Percentiles rank a stretch among this genome's conserved stretches.
These are phyloP conservation scores for Melospiza melodia DNA, from an alignment of 2,113 vertebrate genomes.

Conservation along the genomic window DNA sequence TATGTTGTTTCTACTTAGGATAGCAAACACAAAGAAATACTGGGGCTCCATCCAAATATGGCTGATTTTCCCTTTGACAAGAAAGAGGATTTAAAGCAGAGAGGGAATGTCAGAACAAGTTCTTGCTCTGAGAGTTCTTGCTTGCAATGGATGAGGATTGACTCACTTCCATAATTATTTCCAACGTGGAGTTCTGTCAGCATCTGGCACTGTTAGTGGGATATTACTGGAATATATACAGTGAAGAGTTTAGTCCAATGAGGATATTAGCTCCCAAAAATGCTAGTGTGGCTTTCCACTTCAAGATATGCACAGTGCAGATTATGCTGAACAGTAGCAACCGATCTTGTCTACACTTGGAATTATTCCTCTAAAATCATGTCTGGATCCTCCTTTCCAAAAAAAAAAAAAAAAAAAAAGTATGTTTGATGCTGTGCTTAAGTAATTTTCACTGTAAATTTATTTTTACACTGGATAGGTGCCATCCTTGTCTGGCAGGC, in stretches of 20 bases:
- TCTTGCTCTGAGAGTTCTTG: background rate
- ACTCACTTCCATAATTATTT: background rate
- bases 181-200: background rate
- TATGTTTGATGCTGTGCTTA: background rate
- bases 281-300: background rate
- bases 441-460: background rate
- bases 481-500: constrained; percentile 15
- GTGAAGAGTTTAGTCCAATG: background rate
- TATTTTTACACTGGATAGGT: constrained; percentile 47
- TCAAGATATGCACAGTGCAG: background rate
- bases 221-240: background rate
- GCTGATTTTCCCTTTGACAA: background rate
- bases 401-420: background rate
- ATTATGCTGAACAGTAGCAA: constrained; percentile 27
- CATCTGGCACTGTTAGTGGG: background rate
- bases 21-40: background rate
- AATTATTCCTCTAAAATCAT: background rate
- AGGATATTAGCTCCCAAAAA: background rate
- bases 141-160: background rate
- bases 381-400: background rate
- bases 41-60: background rate
- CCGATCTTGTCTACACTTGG: constrained; percentile 18
- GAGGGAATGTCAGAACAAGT: background rate
- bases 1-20: constrained; percentile 24
- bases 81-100: background rate